These are phyloP conservation scores for Progne subis DNA, from an alignment of 2,113 vertebrate genomes.

Conservation along the genomic window DNA sequence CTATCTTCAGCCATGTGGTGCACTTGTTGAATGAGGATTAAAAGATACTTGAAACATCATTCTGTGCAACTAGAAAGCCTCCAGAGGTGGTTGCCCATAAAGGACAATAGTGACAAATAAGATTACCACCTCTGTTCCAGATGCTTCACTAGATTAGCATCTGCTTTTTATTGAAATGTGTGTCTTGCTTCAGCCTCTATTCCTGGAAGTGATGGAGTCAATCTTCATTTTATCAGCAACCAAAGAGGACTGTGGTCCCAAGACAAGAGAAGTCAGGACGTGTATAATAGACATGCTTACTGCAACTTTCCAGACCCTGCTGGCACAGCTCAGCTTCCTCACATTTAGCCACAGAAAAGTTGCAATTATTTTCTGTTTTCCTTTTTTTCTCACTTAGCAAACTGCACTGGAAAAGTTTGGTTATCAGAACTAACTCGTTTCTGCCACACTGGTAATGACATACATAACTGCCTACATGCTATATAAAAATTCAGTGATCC, in stretches of 20 bases:
- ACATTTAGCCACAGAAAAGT: not conserved
- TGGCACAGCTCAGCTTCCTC: not conserved
- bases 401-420: not conserved
- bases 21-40: not conserved
- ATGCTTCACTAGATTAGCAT: not conserved
- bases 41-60: not conserved
- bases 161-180: not conserved
- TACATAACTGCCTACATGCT: slow-evolving; percentile 35
- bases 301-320: not conserved
- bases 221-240: not conserved
- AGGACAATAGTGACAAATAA: not conserved
- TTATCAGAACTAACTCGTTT: not conserved
- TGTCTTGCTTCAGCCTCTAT: not conserved
- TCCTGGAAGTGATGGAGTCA: not conserved
- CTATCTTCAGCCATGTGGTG: not conserved
- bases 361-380: not conserved
- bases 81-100: not conserved
- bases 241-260: not conserved
- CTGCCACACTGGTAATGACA: slow-evolving; percentile 14
- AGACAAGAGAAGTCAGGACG: not conserved
- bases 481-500: slow-evolving; percentile 25
- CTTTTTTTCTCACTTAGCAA: not conserved
- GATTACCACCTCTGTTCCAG: not conserved
- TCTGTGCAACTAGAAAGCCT: not conserved
- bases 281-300: not conserved